Evolutionary conservation across 1,140 invertebrate species (phyloP).

Genomic region (Mycetomoellerius zeteki): DNA sequence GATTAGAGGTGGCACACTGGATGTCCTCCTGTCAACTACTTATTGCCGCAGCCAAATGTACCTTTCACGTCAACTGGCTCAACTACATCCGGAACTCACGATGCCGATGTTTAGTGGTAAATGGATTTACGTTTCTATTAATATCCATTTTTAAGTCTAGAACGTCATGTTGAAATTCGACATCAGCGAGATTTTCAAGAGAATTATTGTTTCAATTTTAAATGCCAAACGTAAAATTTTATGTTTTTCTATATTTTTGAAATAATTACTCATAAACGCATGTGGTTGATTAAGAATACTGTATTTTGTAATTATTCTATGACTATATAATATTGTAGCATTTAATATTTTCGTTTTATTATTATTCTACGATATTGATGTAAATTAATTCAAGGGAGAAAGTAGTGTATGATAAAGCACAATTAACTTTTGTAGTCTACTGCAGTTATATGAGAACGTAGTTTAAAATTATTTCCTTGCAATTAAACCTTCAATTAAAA

Average conservation of each 20-base stretch:
- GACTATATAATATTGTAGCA: background rate
- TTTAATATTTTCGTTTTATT: background rate
- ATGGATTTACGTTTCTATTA: slow-evolving; percentile 56
- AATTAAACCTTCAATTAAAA: slow-evolving; percentile 24
- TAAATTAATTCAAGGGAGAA: background rate
- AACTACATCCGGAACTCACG: slow-evolving; percentile 97
- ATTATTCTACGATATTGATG: background rate
- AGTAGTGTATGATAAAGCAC: background rate
- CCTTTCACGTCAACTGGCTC: slow-evolving; percentile 96
- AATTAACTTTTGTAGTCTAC: slow-evolving; percentile 29
- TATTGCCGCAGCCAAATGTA: slow-evolving; percentile 97
- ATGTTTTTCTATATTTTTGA: background rate
- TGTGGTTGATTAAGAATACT: background rate
- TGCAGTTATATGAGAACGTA: background rate
- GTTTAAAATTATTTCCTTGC: background rate
- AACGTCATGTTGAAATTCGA: background rate
- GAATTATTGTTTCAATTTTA: background rate
- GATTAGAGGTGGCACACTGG: slow-evolving; percentile 90
- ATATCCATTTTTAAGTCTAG: background rate
- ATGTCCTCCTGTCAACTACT: slow-evolving; percentile 93
- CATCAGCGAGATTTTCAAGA: background rate
- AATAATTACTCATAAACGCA: background rate
- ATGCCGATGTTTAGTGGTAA: slow-evolving; percentile 99
- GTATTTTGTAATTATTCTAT: background rate
- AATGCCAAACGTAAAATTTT: background rate